Conservation (phyloP, 2,113 vertebrate genomes). For the Brachypteracias leptosomus region DNA sequence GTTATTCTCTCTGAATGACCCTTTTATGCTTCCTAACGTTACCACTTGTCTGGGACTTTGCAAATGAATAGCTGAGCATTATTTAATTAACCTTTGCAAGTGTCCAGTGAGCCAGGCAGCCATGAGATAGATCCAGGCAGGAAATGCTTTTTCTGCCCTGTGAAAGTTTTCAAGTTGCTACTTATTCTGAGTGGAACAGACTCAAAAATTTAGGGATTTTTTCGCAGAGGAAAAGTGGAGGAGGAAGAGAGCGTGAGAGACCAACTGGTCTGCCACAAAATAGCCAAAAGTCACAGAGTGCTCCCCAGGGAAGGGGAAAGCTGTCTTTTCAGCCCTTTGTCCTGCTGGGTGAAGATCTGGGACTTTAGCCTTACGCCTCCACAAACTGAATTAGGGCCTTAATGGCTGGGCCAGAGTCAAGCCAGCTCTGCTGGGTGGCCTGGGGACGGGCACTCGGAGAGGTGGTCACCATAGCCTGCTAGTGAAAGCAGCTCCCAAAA, state of each 20-base stretch:
- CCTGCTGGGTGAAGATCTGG: neutral
- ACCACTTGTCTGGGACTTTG: neutral
- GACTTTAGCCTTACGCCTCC: neutral
- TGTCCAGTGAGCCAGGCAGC: neutral
- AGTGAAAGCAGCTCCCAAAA: neutral
- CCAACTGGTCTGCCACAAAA: neutral
- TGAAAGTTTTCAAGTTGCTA: neutral
- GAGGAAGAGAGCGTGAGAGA: constrained; percentile 35
- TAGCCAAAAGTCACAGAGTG: neutral
- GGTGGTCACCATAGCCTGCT: neutral
- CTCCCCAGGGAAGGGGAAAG: neutral
- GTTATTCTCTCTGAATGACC: neutral
- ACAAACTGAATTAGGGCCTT: neutral
- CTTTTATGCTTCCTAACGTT: neutral
- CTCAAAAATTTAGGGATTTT: neutral
- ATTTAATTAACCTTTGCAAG: constrained; percentile 21
- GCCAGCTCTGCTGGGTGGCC: neutral
- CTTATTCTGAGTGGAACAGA: neutral
- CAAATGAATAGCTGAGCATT: neutral
- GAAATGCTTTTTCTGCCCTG: neutral
- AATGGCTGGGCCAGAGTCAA: neutral
- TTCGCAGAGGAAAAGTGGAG: neutral
- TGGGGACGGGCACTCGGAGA: neutral
- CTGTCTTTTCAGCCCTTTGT: neutral
- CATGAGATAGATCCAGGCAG: neutral